phyloP scores from a whole-genome alignment of 2,888 invertebrate species.

The Sycophila texana region DNA sequence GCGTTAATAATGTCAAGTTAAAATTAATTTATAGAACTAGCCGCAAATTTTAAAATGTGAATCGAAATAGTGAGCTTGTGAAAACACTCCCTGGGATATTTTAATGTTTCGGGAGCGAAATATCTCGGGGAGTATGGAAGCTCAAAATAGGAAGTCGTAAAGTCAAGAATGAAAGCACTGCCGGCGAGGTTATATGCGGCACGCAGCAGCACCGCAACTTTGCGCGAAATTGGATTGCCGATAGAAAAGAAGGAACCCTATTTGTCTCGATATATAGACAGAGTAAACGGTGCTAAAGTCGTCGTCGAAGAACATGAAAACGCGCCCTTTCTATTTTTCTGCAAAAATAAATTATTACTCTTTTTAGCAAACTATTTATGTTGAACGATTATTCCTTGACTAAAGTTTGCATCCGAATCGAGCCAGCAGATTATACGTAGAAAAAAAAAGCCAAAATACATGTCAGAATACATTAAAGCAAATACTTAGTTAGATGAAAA shows the following conservation, averaged over 20 bases:
- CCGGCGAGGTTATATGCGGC: constrained; percentile 17
- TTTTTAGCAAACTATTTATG: too few relatives aligned
- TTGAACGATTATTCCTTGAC: too few relatives aligned
- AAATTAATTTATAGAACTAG: background rate
- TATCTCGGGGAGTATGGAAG: background rate
- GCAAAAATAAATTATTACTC: too few relatives aligned
- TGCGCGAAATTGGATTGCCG: constrained; percentile 49
- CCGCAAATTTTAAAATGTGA: background rate
- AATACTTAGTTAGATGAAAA: too few relatives aligned
- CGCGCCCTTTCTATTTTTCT: background rate
- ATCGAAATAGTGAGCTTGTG: background rate
- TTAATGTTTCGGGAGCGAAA: background rate
- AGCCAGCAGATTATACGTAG: too few relatives aligned
- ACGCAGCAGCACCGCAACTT: constrained; percentile 32
- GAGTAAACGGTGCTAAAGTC: constrained; percentile 25
- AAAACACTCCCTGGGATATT: background rate
- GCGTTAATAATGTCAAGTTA: too few relatives aligned
- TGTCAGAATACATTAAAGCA: too few relatives aligned
- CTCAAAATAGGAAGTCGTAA: constrained; percentile 29
- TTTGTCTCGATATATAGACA: constrained; percentile 47
- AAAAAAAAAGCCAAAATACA: too few relatives aligned
- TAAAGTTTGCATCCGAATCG: too few relatives aligned
- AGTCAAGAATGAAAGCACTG: constrained; percentile 28
- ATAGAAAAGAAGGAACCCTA: constrained; percentile 49
- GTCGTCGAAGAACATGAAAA: constrained; percentile 32